Base-by-base conservation (phyloP, 35 echinoderm and acorn worm genomes). In the Strongylocentrotus purpuratus region DNA sequence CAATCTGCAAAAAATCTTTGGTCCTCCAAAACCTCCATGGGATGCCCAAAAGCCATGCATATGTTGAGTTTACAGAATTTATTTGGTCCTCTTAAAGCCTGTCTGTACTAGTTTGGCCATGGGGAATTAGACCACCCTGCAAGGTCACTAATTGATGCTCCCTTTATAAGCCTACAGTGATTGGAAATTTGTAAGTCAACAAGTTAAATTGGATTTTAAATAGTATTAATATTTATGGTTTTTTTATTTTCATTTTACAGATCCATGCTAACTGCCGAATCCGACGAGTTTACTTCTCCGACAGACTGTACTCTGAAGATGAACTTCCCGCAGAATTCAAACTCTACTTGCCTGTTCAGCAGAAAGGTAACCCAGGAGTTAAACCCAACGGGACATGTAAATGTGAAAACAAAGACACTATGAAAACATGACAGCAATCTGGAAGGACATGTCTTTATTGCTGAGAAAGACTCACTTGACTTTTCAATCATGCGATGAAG, bases 221-320 rank as follows among this genome's bases (percentile, higher is more conserved):
- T 55, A 55, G 15, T 55, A 41, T 59, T 59, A 12, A 9, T 59
- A 78, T 22, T 78, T 78, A 78, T 28, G 18, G 4, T 28, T 78
- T n/a, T 78, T 78, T 5, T 28, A 78, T 93, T 33, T 88, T n/a
- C 59, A 45, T 47, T 94, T 87, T 32, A 71, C 96, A 97, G 96
- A 97, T 97, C 93, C 97, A 97, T 95, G 97, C 97, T 91, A 97
- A 97, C 95, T 97, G 97, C 96, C 96, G 97, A 28, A 97, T 97
- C 92, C 95, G 97, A 46, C 95, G 97, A 88, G 97, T 98, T 10
- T 96, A 98, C 94, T 98, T 98, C 92, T 98, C 97, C 17, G 96
- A 98, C 94, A 95, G 97, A 60, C 96, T 98, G 46, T 98, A 98
- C 47, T 98, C 97, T 5, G 97, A 98, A 95, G 97, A 98, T 46